Conservation (phyloP, 2,888 invertebrate genomes). For the Pherbina coryleti region DNA sequence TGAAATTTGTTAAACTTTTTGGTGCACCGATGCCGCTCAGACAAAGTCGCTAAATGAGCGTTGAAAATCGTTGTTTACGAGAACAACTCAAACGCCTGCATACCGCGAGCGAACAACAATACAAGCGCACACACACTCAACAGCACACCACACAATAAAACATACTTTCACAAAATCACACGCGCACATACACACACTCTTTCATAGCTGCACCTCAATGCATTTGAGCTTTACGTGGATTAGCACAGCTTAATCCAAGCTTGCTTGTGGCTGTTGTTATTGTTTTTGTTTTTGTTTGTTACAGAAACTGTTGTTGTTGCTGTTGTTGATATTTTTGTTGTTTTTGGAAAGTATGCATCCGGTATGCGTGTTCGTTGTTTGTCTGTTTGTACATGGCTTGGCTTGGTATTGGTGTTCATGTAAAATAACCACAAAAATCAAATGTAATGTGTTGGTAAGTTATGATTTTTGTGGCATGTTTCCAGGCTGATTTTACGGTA, state of each 20-base stretch:
- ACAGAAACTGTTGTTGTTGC: no score
- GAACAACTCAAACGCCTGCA: no score
- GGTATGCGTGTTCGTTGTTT: not conserved
- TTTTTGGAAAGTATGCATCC: no score
- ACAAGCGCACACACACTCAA: not conserved
- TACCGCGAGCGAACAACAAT: not conserved
- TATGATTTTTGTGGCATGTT: not conserved
- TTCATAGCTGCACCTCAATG: not conserved
- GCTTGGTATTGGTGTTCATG: not conserved
- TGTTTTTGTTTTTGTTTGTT: not conserved
- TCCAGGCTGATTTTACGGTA: not conserved
- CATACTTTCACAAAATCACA: not conserved
- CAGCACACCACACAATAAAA: not conserved
- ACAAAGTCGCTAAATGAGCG: conserved; percentile 64
- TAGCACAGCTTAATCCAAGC: not conserved
- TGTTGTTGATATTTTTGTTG: no score
- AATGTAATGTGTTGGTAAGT: not conserved
- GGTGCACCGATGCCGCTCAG: conserved; percentile 54
- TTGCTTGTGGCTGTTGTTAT: not conserved
- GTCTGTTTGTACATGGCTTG: not conserved
- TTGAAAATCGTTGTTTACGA: conserved; percentile 60
- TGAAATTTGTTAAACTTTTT: conserved; percentile 23
- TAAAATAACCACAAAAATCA: not conserved
- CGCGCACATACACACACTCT: not conserved
- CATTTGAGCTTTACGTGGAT: conserved; percentile 11